phyloP scores from a whole-genome alignment of 2,113 vertebrate species.

The Anser cygnoides region DNA sequence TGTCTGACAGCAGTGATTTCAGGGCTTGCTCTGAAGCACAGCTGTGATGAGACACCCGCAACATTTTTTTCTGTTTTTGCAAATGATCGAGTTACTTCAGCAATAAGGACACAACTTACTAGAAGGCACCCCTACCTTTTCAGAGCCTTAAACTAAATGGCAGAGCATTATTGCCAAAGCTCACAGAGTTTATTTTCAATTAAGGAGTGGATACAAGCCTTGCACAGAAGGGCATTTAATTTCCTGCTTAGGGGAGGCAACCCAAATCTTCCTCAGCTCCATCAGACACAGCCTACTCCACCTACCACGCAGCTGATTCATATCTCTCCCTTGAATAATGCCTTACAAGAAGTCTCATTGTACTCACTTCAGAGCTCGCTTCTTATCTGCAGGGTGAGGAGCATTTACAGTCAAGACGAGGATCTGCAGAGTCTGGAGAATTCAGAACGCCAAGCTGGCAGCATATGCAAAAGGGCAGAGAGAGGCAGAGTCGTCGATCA shows the following conservation, averaged over 20 bases:
- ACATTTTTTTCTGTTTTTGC: neutral
- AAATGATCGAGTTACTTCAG: neutral
- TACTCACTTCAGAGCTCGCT: neutral
- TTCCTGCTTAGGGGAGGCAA: neutral
- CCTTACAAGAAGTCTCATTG: neutral
- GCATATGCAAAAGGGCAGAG: neutral
- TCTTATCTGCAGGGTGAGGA: neutral
- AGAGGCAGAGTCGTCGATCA: neutral
- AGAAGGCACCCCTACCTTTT: neutral
- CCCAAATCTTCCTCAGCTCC: neutral
- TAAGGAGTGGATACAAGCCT: neutral
- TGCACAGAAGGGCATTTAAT: neutral
- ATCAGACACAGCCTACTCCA: neutral
- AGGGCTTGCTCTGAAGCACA: neutral
- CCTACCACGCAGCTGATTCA: neutral
- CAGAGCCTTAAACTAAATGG: neutral
- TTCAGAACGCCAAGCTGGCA: neutral
- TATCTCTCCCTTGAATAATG: neutral
- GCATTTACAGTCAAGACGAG: neutral
- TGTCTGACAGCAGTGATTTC: neutral
- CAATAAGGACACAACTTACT: neutral
- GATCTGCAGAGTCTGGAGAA: neutral
- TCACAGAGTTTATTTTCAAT: neutral
- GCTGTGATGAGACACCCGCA: neutral
- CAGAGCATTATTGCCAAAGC: neutral